A percentile compares a stretch with the other conserved stretches of the same genome.
phyloP scores from a whole-genome alignment of 2,888 invertebrate genomes.

The Osedax frankpressi region DNA sequence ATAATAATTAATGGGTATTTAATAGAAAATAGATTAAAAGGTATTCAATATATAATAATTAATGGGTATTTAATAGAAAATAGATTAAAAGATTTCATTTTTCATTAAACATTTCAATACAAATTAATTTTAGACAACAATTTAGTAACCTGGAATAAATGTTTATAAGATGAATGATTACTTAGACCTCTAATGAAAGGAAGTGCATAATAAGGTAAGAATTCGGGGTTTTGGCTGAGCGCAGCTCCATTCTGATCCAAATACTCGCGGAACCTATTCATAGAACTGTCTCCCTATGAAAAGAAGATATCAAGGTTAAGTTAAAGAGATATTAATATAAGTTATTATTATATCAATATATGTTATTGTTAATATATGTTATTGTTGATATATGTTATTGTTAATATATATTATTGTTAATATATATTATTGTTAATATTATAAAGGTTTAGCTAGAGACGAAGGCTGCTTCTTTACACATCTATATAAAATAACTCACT shows the following conservation, averaged over 20 bases:
- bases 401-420: background rate
- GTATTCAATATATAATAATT: too few species aligned
- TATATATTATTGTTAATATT: too few species aligned
- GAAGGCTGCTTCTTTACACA: too few species aligned
- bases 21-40: too few species aligned
- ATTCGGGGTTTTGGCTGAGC: slow-evolving; percentile 50
- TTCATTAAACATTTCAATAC: too few species aligned
- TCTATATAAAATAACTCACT: too few species aligned
- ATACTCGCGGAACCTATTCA: slow-evolving; percentile 40
- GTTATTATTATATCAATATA: background rate
- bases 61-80: too few species aligned
- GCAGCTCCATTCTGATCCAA: slow-evolving; percentile 46
- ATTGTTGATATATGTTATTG: background rate
- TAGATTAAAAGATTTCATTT: too few species aligned
- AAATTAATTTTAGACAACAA: too few species aligned
- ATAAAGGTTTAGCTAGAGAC: too few species aligned
- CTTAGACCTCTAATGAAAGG: slow-evolving; percentile 52
- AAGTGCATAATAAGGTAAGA: slow-evolving; percentile 52
- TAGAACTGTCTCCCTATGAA: slow-evolving; percentile 32
- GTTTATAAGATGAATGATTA: slow-evolving; percentile 50
- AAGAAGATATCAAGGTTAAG: background rate
- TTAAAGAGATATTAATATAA: background rate
- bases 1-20: too few species aligned
- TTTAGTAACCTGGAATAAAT: too few species aligned
- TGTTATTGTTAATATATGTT: background rate